Evolutionary conservation across 2,888 invertebrate genomes (phyloP).

Genomic region (Matsumyia berberina): DNA sequence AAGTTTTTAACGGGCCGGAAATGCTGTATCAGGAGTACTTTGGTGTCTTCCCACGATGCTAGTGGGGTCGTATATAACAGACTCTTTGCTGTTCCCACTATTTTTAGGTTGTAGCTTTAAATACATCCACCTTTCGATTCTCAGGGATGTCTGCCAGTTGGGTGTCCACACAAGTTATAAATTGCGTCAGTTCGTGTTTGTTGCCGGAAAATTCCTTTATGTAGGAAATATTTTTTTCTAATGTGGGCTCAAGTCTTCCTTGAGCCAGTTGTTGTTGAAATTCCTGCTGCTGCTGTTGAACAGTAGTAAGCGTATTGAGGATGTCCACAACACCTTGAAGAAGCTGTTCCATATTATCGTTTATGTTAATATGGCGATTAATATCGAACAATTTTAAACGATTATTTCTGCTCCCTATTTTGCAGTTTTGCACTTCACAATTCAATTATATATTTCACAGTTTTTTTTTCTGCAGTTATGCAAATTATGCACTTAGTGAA

Average conservation of each 20-base stretch:
- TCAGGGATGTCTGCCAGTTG: too few relatives aligned
- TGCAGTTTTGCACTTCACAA: not conserved
- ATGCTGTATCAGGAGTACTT: too few relatives aligned
- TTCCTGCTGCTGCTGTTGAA: slow-evolving; percentile 5
- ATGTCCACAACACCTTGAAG: not conserved
- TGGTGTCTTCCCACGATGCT: too few relatives aligned
- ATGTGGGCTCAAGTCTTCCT: slow-evolving; percentile 4
- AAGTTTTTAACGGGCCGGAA: too few relatives aligned
- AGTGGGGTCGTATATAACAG: not conserved
- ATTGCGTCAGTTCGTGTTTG: slow-evolving; percentile 9
- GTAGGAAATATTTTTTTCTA: slow-evolving; percentile 3
- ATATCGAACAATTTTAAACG: not conserved
- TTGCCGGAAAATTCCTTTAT: slow-evolving; percentile 15
- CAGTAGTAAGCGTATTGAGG: not conserved
- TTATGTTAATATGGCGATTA: not conserved
- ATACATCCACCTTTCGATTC: not conserved
- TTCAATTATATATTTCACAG: slow-evolving; percentile 1
- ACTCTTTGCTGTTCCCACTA: slow-evolving; percentile 10
- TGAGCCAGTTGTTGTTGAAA: slow-evolving; percentile 2
- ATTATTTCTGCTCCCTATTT: not conserved
- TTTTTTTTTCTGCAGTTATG: not conserved
- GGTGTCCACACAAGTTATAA: too few relatives aligned
- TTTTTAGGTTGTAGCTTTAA: slow-evolving; percentile 14
- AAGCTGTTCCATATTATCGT: not conserved
- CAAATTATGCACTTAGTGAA: not conserved